Percentiles rank a stretch among this genome's conserved stretches.
phyloP scores from a whole-genome alignment of 1,140 invertebrate genomes.

The Lucilia sericata region DNA sequence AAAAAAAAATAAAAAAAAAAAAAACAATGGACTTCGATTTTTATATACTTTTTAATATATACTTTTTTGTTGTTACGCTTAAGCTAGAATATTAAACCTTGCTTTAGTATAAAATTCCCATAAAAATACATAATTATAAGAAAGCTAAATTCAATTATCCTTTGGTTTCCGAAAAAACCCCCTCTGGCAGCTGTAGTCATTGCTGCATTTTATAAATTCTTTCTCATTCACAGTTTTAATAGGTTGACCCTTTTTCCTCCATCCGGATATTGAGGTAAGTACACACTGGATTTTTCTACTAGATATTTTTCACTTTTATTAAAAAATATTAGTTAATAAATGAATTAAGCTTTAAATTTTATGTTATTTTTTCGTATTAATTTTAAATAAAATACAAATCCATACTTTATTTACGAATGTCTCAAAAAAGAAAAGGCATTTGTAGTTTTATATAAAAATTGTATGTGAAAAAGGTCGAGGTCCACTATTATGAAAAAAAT shows the following conservation, averaged over 20 bases:
- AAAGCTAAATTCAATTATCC: slow-evolving; percentile 27
- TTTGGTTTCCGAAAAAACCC: background rate
- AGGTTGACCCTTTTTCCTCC: background rate
- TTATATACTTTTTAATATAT: slow-evolving; percentile 51
- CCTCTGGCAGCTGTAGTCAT: background rate
- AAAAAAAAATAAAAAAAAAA: background rate
- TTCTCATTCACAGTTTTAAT: slow-evolving; percentile 30
- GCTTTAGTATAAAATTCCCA: background rate
- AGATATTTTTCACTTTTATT: slow-evolving; percentile 8
- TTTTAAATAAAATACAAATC: background rate
- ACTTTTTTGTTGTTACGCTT: slow-evolving; percentile 40
- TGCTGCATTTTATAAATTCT: slow-evolving; percentile 21
- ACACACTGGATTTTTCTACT: background rate
- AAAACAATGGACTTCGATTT: slow-evolving; percentile 68
- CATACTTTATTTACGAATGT: background rate
- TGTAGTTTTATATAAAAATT: slow-evolving; percentile 34
- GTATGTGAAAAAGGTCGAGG: slow-evolving; percentile 63
- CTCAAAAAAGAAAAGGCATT: background rate
- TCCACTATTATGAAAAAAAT: slow-evolving; percentile 61
- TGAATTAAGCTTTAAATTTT: slow-evolving; percentile 42
- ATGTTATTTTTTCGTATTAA: slow-evolving; percentile 30
- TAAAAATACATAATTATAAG: slow-evolving; percentile 5
- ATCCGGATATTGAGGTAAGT: slow-evolving; percentile 21
- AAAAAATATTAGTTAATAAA: slow-evolving; percentile 12
- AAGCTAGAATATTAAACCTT: slow-evolving; percentile 46